phyloP scores from a whole-genome alignment of 1,140 invertebrate species.

The Dendroctonus valens region DNA sequence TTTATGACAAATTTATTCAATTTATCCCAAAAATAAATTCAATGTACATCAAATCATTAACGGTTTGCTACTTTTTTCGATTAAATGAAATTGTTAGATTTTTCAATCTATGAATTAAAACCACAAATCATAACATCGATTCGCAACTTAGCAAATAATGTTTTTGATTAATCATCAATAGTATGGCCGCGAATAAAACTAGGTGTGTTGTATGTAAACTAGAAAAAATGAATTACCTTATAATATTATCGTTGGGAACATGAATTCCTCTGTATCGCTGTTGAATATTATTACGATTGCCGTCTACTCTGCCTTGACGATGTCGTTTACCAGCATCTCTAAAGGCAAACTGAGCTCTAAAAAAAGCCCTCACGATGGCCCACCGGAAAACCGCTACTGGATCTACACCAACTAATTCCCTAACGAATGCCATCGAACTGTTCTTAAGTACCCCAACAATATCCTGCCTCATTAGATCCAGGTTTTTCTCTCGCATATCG shows the following conservation, averaged over 20 bases:
- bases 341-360: conserved; percentile 89
- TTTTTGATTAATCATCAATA: no score
- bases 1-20: no score
- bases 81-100: no score
- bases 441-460: conserved; percentile 93
- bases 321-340: conserved; percentile 77
- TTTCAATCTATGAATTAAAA: no score
- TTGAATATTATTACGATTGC: conserved; percentile 54
- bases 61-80: no score
- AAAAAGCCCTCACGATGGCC: conserved; percentile 90
- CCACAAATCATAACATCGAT: no score
- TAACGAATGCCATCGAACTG: conserved; percentile 87
- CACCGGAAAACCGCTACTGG: conserved; percentile 93
- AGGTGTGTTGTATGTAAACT: no score
- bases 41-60: no score
- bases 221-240: conserved; percentile 38
- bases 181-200: no score
- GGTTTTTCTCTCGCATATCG: conserved; percentile 95
- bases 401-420: conserved; percentile 90
- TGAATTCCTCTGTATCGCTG: conserved; percentile 60
- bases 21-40: no score
- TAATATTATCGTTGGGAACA: conserved; percentile 64
- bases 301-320: conserved; percentile 63
- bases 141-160: no score
- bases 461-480: conserved; percentile 91